Evolutionary conservation across 2,888 invertebrate genomes (phyloP), one percentile per base, ranked within the genome.

Genomic region (Ischnus inquisitorius): DNA sequence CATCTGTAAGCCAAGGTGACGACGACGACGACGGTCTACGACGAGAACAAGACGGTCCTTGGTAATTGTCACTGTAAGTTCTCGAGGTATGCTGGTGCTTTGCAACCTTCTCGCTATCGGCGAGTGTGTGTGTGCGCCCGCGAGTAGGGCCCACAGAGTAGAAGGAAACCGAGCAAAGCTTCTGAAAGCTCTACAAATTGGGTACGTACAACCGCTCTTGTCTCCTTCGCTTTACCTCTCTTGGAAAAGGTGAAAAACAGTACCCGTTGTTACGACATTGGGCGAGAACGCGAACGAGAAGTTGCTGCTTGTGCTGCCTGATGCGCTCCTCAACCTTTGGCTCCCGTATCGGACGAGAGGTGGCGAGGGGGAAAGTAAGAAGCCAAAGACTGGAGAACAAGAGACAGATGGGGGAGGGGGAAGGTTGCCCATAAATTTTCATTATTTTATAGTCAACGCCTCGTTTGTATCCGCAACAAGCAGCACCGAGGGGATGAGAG

Each of bases 131-230:
- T 54, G 54, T 54, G 54, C 22, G 34, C 34, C 19, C 22, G 19
- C 54, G 54, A 19, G 54, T 8, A 8, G 5, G 34, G 8, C 34
- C 34, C 54, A 22, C 54, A 12, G 54, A 2, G 54, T 54, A 19
- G 54, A 54, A 54, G 54, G 54, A 19, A 19, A 54, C 71, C 41
- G 51, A n/a, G 72, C 72, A 79, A 79, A 79, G 79, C 72, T 68
- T 62, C 75, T 65, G 68, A 68, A 68, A 80, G 80, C 80, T 80
- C 80, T 67, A 75, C 80, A 80, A 80, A 80, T 80, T 80, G 80
- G 80, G 74, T 80, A 75, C 54, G 54, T 54, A 54, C 54, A 22
- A 54, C 34, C 19, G 54, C 54, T 22, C 54, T 54, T 54, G 54
- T 54, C 54, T 54, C 54, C 54, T 54, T 54, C 19, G 54, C 54